Conservation (phyloP, 2,113 vertebrate species). For the Sclerurus mexicanus region DNA sequence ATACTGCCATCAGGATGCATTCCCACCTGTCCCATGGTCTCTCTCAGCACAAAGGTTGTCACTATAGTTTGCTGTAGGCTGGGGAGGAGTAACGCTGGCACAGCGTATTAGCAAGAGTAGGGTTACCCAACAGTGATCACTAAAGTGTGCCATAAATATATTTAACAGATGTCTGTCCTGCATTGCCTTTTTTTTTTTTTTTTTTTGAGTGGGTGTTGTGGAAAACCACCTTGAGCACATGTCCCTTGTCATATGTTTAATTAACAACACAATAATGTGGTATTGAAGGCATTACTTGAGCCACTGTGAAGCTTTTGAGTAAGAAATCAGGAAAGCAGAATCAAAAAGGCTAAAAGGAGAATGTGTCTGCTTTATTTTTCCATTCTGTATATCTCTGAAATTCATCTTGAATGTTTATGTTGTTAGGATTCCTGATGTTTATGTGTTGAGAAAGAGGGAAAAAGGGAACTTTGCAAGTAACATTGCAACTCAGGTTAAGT, state of each 20-base stretch:
- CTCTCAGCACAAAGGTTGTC: background rate
- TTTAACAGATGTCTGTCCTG: background rate
- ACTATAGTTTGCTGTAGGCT: background rate
- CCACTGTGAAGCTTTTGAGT: background rate
- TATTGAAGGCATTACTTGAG: background rate
- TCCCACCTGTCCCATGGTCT: background rate
- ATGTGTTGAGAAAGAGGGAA: background rate
- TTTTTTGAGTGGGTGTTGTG: background rate
- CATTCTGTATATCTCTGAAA: background rate
- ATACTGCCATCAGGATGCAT: background rate
- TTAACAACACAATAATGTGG: background rate
- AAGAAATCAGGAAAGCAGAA: background rate
- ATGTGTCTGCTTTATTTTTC: background rate
- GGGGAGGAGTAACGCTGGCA: background rate
- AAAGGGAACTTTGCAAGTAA: background rate
- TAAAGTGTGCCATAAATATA: background rate
- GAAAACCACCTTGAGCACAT: background rate
- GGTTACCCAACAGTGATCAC: background rate
- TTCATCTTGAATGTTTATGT: background rate
- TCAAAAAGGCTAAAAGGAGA: background rate
- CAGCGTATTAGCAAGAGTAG: accelerated
- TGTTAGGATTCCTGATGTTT: background rate
- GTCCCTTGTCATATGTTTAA: background rate
- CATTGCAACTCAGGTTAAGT: accelerated
- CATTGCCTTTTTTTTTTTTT: background rate